Evolutionary conservation across 2,888 invertebrate species (phyloP), one percentile per base, ranked within the genome.

Genomic region (Brenthis daphne): DNA sequence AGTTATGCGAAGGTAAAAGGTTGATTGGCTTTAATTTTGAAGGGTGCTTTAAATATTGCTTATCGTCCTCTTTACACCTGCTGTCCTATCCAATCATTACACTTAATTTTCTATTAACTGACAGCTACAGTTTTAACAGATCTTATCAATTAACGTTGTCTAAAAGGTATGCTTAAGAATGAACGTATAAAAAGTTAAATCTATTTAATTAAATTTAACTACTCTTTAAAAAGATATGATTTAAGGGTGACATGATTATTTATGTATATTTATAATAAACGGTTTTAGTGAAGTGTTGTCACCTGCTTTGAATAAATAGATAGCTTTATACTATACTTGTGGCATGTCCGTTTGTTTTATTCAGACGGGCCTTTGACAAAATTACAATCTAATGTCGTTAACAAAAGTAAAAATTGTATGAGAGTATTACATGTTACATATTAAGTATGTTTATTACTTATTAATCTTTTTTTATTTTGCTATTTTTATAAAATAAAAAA

Each of bases 91-190:
- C 20, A 67, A 56, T 66, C 60, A 66, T 55, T 66, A 33, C 54
- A 55, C 56, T 50, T 56, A 57, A 54, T 63, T 61, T 56, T 67
- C 56, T 63, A 67, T 67, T 60, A 67, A 67, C 61, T n/a, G 55
- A 56, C 50, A 61, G 51, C 50, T 51, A 61, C 55, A 55, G 58
- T 24, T 66, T 43, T 48, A 55, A 13, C 29, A 13, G 67, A 66
- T 61, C 50, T 50, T 67, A 67, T 67, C 67, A n/a, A 20, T 6
- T 3, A 43, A 5, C 56, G 33, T 33, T 50, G 55, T 14, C 50
- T 66, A 53, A 58, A 66, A 58, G 65, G 43, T 61, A 48, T 61
- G 55, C 48, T 67, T 50, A 53, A 55, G 33, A 29, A 14, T 24
- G 47, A 55, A 60, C 50, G 8, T 54, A 56, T 66, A 67, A 61